Base-by-base conservation (phyloP, 2,888 invertebrate genomes). In the Sarcophaga caerulescens region DNA sequence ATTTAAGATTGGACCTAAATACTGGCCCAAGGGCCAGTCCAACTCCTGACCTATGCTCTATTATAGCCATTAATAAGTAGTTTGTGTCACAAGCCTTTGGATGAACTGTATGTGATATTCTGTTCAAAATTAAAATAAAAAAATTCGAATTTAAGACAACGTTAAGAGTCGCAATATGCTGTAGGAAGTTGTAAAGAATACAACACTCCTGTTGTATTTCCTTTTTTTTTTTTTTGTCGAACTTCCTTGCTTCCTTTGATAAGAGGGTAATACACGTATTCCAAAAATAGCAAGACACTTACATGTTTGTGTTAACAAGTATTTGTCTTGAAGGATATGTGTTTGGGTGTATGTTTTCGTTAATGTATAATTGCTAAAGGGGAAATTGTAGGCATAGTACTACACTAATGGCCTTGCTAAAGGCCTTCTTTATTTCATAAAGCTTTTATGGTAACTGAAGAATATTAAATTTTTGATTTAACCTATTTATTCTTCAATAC, bases 201-300 rank as follows among this genome's bases (percentile, higher is more conserved):
- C 8, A 69, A 52, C 21, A 4, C 52, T 52, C 17, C 57, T 78
- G 69, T 78, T 65, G 57, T 70, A 63, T 14, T 60, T 70, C 35
- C n/a, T 35, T 8, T 25, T 44, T 69, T 81, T 44, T 12, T 69
- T 76, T 81, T 57, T 75, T n/a, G 52, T 52, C 17, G 14, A 8
- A 35, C 5, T 5, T 52, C 5, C 17, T 52, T 17, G 4, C 5
- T 70, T 45, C 12, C 17, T 62, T 47, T 14, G 74, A 79, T 84
- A 78, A 84, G 63, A 75, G 83, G 79, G 79, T 79, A 74, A 79
- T 65, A 59, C 8, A 35, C 35, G 35, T 35, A 35, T 79, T 57
- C 69, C 52, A 78, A 73, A 62, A 77, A 73, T 73, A 74, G 23
- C 60, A 73, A 63, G 44, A 68, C n/a, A 19, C 47, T 44, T 47